Evolutionary conservation across 2,888 invertebrate species (phyloP).

Genomic region (Hirudinaria manillensis): DNA sequence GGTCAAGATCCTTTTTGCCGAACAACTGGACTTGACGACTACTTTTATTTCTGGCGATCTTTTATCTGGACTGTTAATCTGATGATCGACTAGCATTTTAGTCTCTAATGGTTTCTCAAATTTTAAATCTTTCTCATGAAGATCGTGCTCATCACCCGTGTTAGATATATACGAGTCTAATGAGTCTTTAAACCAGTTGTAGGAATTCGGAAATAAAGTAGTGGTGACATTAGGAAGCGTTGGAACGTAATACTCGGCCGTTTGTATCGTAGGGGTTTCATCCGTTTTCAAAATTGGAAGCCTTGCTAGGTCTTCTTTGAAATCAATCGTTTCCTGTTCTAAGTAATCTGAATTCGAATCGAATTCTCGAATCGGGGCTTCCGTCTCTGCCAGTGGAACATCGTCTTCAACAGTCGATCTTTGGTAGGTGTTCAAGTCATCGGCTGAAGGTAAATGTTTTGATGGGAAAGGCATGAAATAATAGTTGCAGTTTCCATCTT

Average conservation of each 20-base stretch:
- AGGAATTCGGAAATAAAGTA: too few species aligned
- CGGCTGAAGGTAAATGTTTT: neutral
- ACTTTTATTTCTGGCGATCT: too few species aligned
- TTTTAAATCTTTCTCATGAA: neutral
- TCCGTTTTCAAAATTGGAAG: neutral
- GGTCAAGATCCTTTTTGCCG: neutral
- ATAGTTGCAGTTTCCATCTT: neutral
- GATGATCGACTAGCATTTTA: too few species aligned
- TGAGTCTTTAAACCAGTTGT: too few species aligned
- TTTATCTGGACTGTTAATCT: too few species aligned
- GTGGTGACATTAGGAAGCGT: too few species aligned
- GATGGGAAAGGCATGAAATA: neutral
- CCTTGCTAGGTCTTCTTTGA: neutral
- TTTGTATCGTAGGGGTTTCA: neutral
- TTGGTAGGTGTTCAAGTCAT: neutral
- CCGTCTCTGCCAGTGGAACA: too few species aligned
- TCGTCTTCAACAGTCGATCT: too few species aligned
- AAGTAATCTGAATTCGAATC: slow-evolving; percentile 6
- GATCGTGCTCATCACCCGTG: neutral
- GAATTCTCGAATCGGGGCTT: neutral
- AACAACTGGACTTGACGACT: too few species aligned
- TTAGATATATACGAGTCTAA: too few species aligned
- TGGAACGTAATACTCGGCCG: too few species aligned
- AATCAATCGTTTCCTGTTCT: neutral
- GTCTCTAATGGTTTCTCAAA: neutral